Percentiles rank a stretch among this genome's conserved stretches.
Evolutionary conservation across 2,113 vertebrate genomes (phyloP).

Genomic region (Ammodytes marinus): DNA sequence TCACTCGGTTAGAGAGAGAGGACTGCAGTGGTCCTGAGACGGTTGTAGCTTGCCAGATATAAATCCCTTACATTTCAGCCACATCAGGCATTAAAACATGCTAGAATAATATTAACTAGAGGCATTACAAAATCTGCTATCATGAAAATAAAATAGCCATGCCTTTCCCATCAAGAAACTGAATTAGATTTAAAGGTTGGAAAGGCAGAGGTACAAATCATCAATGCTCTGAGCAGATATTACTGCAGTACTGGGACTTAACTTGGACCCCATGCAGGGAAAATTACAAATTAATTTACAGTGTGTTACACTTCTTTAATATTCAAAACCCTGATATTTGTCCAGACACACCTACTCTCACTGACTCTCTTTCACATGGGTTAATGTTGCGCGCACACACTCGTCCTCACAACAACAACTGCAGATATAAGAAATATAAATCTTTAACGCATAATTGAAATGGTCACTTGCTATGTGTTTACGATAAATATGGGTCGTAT

Average conservation of each 20-base stretch:
- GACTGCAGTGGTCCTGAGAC: neutral
- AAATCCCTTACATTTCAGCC: neutral
- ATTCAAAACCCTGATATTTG: conserved; percentile 51
- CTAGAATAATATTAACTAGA: conserved; percentile 13
- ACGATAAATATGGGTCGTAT: conserved; percentile 37
- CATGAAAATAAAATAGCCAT: conserved; percentile 3
- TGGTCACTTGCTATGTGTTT: conserved; percentile 12
- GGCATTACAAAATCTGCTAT: conserved; percentile 19
- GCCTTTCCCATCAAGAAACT: conserved; percentile 6
- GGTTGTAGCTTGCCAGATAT: conserved; percentile 12
- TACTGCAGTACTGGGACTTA: conserved; percentile 9
- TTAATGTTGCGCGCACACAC: conserved; percentile 14
- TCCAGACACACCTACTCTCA: neutral
- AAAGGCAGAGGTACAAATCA: conserved; percentile 17
- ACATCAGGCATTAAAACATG: conserved; percentile 32
- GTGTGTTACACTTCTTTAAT: conserved; percentile 15
- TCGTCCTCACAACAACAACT: conserved; percentile 2
- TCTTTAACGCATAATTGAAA: neutral
- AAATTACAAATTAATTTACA: conserved; percentile 2
- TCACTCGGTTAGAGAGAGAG: neutral
- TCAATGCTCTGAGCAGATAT: conserved; percentile 20
- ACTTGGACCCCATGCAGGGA: conserved; percentile 17
- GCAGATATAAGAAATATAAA: neutral
- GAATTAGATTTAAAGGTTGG: conserved; percentile 17
- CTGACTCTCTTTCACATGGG: conserved; percentile 25